These are phyloP conservation scores for Pegea sp. DNA, from an alignment of 23 tunicate genomes.

Conservation along the genomic window DNA sequence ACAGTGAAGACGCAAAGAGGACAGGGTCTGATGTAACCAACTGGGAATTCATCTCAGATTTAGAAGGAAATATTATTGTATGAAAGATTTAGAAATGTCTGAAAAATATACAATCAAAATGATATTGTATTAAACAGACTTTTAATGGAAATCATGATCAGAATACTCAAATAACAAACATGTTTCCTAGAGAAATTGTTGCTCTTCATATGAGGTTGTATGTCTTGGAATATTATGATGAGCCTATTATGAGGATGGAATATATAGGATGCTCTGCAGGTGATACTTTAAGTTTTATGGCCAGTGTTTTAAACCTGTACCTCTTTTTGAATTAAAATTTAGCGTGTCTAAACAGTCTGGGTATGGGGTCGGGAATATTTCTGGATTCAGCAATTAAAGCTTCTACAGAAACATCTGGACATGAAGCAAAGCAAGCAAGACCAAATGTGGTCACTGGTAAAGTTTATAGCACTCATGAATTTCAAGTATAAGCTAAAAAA, in stretches of 20 bases:
- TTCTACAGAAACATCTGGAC: slow-evolving; percentile 13
- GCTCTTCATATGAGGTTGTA: slow-evolving; percentile 67
- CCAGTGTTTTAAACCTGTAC: background rate
- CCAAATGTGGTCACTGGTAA: slow-evolving; percentile 38
- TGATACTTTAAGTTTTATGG: slow-evolving; percentile 2
- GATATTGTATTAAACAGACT: slow-evolving; percentile 13
- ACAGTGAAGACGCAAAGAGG: slow-evolving; percentile 46
- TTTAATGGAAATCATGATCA: slow-evolving; percentile 70
- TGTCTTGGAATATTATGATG: slow-evolving; percentile 35
- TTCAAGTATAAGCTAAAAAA: background rate
- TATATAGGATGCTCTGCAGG: slow-evolving; percentile 81
- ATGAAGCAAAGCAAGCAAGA: slow-evolving; percentile 31
- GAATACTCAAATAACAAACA: slow-evolving; percentile 74
- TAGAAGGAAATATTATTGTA: slow-evolving; percentile 31
- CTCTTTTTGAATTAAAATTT: background rate
- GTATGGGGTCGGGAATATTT: slow-evolving; percentile 61
- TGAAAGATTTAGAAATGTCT: background rate
- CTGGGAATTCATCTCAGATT: slow-evolving; percentile 71
- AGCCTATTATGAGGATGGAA: slow-evolving; percentile 38
- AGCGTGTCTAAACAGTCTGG: slow-evolving; percentile 67
- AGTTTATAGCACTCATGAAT: background rate
- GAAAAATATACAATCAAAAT: background rate
- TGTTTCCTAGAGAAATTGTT: slow-evolving; percentile 72
- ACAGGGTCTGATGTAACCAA: slow-evolving; percentile 13
- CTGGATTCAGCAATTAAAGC: slow-evolving; percentile 35